A percentile compares a stretch with the other conserved stretches of the same genome.
These are phyloP conservation scores for Euzophera pinguis DNA, from an alignment of 2,888 invertebrate genomes.

Conservation along the genomic window DNA sequence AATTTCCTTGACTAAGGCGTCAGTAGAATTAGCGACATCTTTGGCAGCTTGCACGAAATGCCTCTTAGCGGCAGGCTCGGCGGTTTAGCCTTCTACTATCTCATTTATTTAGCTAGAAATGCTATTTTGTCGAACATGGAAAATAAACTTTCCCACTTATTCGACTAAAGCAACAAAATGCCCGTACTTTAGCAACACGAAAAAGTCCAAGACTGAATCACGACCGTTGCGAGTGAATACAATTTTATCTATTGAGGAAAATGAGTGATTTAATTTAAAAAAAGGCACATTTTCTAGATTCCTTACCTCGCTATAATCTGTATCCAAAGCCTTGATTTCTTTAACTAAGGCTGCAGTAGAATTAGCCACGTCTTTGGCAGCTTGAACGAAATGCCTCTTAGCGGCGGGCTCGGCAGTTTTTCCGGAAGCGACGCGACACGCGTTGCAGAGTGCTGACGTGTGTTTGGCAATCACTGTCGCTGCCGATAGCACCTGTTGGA, in stretches of 20 bases:
- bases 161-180: too few species aligned
- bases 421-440: constrained; percentile 95
- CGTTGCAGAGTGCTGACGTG: constrained; percentile 96
- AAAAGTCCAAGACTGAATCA: too few species aligned
- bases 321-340: constrained; percentile 94
- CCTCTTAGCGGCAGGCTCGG: constrained; percentile 94
- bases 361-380: constrained; percentile 98
- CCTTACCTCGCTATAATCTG: constrained; percentile 86
- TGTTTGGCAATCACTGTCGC: constrained; percentile 97
- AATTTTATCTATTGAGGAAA: too few species aligned
- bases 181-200: too few species aligned
- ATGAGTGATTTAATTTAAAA: too few species aligned
- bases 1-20: constrained; percentile 95
- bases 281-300: too few species aligned
- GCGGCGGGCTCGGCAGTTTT: constrained; percentile 94
- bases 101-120: too few species aligned
- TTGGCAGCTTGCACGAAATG: constrained; percentile 99
- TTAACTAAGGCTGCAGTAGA: constrained; percentile 96
- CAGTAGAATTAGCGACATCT: constrained; percentile 97
- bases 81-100: too few species aligned
- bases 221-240: too few species aligned
- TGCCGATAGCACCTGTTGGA: constrained; percentile 87
- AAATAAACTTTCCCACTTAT: too few species aligned
- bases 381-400: constrained; percentile 97
- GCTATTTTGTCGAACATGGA: too few species aligned